phyloP scores from a whole-genome alignment of 2,797 vertebrate genomes.

The Monodelphis domestica region DNA sequence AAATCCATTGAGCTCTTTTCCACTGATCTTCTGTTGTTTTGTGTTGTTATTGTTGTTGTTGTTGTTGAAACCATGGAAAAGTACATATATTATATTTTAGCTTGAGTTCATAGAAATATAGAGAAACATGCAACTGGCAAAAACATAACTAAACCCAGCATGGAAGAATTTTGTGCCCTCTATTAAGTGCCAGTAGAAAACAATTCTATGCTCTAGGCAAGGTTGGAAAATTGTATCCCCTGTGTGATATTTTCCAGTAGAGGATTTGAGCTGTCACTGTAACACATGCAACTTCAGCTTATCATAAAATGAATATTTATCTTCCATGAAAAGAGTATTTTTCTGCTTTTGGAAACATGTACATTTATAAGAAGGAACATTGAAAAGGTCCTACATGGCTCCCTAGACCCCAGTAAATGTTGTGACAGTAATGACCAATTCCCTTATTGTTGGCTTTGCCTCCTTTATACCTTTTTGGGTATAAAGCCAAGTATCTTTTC shows the following conservation, averaged over 20 bases:
- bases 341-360: background rate
- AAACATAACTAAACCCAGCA: background rate
- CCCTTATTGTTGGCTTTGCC: background rate
- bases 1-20: background rate
- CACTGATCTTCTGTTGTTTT: background rate
- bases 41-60: conserved; percentile 1
- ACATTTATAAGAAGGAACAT: background rate
- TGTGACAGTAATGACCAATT: background rate
- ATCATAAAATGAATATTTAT: no score
- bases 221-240: background rate
- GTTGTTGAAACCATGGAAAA: background rate
- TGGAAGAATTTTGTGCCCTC: background rate
- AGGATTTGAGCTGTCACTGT: background rate
- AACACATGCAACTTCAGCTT: background rate
- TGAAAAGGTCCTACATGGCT: background rate
- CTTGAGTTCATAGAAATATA: conserved; percentile 13
- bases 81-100: background rate
- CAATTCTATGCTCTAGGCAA: background rate
- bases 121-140: background rate
- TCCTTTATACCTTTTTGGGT: background rate
- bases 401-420: background rate
- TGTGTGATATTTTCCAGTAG: background rate
- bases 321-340: background rate
- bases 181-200: background rate
- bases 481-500: background rate